phyloP scores from a whole-genome alignment of 2,888 invertebrate species.

The Papilio gigon region DNA sequence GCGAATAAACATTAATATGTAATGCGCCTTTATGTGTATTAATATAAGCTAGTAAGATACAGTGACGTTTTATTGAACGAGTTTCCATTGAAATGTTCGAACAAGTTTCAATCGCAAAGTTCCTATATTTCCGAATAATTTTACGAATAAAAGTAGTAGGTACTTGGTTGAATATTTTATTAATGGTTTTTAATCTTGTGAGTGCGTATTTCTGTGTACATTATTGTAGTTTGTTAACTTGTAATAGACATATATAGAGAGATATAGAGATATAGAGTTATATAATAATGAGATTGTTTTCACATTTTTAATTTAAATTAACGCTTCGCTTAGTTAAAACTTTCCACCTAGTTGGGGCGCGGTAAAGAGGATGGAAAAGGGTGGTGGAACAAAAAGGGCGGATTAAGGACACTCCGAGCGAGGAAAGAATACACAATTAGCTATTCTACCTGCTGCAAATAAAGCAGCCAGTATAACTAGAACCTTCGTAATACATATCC shows the following conservation, averaged over 20 bases:
- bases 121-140: not conserved
- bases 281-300: constrained; percentile 32
- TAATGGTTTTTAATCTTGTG: not conserved
- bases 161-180: no score
- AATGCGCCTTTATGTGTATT: not conserved
- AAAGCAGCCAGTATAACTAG: constrained; percentile 66
- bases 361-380: constrained; percentile 56
- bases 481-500: constrained; percentile 45
- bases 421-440: constrained; percentile 83
- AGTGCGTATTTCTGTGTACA: no score
- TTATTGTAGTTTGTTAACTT: no score
- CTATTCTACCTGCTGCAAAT: constrained; percentile 79
- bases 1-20: constrained; percentile 2
- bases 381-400: constrained; percentile 65
- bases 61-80: not conserved
- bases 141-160: no score
- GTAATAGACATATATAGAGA: no score
- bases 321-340: constrained; percentile 65
- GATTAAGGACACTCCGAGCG: constrained; percentile 79
- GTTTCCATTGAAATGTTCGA: not conserved
- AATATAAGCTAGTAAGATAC: not conserved
- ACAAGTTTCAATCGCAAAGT: not conserved
- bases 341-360: constrained; percentile 78
- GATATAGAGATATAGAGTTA: not conserved
- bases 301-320: constrained; percentile 52